Base-by-base conservation (phyloP, 2,797 vertebrate species). In the Cyprinodon diabolis region DNA sequence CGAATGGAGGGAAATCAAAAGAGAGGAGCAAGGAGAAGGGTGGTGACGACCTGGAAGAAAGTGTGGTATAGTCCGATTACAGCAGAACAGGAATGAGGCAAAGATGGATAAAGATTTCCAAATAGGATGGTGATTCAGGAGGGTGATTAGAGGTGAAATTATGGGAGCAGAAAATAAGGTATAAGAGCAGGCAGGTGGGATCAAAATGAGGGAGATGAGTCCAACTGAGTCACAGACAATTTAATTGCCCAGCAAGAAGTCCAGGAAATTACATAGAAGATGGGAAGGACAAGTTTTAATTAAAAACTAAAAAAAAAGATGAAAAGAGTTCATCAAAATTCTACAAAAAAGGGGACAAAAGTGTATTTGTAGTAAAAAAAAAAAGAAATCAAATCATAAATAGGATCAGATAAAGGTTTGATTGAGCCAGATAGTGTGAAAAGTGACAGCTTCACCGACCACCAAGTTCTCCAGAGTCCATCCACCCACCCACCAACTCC, bases 21-120 rank as follows among this genome's bases (percentile, higher is more conserved):
- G 97, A 97, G 80, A 95, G 92, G 93, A 94, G 79, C 83, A 93
- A 74, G 48, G 88, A 81, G 66, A 89, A 82, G 71, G 87, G 86
- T 1, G 66, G 72, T 0, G 83, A 86, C 45, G 87, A 91, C 68
- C 78, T 91, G 76, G 93, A 94, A 82, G 92, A 94, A 85, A 94
- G 93, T 57, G 84, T 93, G 15, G 90, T 92, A 69, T 93, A 92
- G 78, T 57, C 62, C 47, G 3, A 47, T 14, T 17, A 37, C 58
- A 66, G 52, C 1, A 3, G 19, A 73, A 62, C 21, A 15, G 68
- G 58, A 62, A 30, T 37, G 70, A 73, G 55, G 40, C 17, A 9
- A 30, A 66, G 55, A 75, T 47, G 60, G 75, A 69, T 52, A 57
- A 81, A 75, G 70, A 81, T 74, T 75, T 86, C 47, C 72, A 67